Conservation (phyloP, 2,113 vertebrate genomes). For the Numida meleagris region DNA sequence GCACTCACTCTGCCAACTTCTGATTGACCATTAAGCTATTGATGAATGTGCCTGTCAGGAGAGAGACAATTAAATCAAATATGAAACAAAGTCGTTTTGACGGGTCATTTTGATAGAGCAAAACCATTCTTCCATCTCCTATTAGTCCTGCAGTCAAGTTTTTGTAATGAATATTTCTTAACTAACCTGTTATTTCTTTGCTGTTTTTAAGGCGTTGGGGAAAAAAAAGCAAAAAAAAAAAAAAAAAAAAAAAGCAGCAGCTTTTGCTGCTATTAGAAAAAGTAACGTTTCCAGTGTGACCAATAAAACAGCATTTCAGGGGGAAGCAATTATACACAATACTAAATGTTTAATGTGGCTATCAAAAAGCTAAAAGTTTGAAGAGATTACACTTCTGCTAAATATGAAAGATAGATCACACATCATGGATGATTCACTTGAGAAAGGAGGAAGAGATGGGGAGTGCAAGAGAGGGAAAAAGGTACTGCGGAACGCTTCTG, state of each 20-base stretch:
- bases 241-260: neutral
- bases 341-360: slow-evolving; percentile 49
- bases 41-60: slow-evolving; percentile 99
- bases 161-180: slow-evolving; percentile 83
- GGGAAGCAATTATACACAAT: slow-evolving; percentile 49
- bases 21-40: slow-evolving; percentile 99
- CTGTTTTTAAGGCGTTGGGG: slow-evolving; percentile 63
- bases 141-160: slow-evolving; percentile 90
- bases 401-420: slow-evolving; percentile 50
- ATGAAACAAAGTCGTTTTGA: slow-evolving; percentile 99
- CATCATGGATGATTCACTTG: slow-evolving; percentile 17
- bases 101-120: slow-evolving; percentile 96
- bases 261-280: slow-evolving; percentile 49
- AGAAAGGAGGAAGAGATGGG: neutral
- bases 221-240: neutral
- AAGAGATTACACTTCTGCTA: slow-evolving; percentile 64
- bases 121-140: slow-evolving; percentile 91
- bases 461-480: neutral
- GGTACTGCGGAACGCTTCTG: slow-evolving; percentile 23
- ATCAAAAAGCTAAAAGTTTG: slow-evolving; percentile 49
- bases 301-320: slow-evolving; percentile 50
- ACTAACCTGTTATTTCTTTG: slow-evolving; percentile 78
- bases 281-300: slow-evolving; percentile 22
- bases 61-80: slow-evolving; percentile 99
- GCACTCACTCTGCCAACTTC: slow-evolving; percentile 95